Evolutionary conservation across 2,797 vertebrate species (phyloP).

Genomic region (Euthynnus affinis): DNA sequence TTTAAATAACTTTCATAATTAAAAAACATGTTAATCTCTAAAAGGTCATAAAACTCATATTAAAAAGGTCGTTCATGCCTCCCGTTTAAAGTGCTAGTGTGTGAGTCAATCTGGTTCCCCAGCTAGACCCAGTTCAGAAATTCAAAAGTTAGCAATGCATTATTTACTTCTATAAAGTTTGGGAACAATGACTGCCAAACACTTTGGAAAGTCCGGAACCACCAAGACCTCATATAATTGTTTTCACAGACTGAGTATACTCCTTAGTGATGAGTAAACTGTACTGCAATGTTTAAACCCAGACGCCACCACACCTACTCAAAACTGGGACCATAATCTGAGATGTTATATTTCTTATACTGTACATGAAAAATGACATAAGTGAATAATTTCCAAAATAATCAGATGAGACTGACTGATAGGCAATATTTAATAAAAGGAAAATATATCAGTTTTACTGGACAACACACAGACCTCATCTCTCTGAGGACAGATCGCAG

Average conservation of each 20-base stretch:
- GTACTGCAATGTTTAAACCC: not conserved
- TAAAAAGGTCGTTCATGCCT: too few relatives aligned
- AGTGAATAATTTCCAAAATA: not conserved
- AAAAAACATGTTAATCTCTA: too few relatives aligned
- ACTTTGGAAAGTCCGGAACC: not conserved
- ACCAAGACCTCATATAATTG: not conserved
- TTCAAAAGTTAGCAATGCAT: not conserved
- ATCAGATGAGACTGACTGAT: not conserved
- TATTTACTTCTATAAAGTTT: not conserved
- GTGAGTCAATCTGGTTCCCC: not conserved
- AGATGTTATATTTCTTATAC: not conserved
- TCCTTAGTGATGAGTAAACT: not conserved
- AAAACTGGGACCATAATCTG: not conserved
- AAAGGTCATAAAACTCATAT: too few relatives aligned
- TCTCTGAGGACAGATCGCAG: not conserved
- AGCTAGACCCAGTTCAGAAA: too few relatives aligned
- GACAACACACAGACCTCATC: slow-evolving; percentile 10
- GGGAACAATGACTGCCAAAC: too few relatives aligned
- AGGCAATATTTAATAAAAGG: not conserved
- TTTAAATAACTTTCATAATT: too few relatives aligned
- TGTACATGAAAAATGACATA: not conserved
- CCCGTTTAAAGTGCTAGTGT: not conserved
- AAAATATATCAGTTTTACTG: not conserved
- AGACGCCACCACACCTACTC: not conserved
- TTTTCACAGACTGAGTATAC: not conserved